Conservation (phyloP, 2,797 vertebrate species). For the Lemur catta region DNA sequence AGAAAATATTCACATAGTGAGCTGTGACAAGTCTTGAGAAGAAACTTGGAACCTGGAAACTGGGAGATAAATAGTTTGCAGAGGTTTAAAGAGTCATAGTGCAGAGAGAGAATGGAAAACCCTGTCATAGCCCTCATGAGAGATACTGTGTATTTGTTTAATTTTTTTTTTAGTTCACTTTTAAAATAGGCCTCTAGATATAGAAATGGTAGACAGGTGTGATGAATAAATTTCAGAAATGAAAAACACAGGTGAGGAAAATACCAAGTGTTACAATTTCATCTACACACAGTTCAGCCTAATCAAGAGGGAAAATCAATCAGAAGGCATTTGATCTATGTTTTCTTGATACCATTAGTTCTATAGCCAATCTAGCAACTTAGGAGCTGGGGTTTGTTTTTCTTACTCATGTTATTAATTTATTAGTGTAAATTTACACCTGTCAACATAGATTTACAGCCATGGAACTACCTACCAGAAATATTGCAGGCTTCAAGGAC, state of each 20-base stretch:
- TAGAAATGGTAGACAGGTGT: background rate
- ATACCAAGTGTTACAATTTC: constrained; percentile 68
- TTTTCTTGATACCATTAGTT: constrained; percentile 74
- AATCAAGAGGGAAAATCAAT: constrained; percentile 75
- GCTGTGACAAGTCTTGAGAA: background rate
- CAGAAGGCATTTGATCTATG: constrained; percentile 64
- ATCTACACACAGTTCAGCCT: constrained; percentile 56
- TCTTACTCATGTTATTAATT: constrained; percentile 77
- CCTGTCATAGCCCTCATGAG: background rate
- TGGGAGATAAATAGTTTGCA: background rate
- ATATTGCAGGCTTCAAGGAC: constrained; percentile 74
- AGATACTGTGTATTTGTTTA: background rate
- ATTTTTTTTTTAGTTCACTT: constrained; percentile 35
- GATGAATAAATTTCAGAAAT: constrained; percentile 60
- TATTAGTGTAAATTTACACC: constrained; percentile 81
- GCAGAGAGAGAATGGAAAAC: background rate
- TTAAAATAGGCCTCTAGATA: background rate
- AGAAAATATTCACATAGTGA: background rate
- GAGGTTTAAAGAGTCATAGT: background rate
- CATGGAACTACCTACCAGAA: constrained; percentile 32
- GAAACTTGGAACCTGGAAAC: background rate
- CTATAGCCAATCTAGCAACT: constrained; percentile 57
- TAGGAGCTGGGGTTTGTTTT: constrained; percentile 72
- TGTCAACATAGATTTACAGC: constrained; percentile 79
- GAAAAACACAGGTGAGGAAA: constrained; percentile 70